Base-by-base conservation (phyloP, 2,888 invertebrate species). In the Cataglyphis albicans region DNA sequence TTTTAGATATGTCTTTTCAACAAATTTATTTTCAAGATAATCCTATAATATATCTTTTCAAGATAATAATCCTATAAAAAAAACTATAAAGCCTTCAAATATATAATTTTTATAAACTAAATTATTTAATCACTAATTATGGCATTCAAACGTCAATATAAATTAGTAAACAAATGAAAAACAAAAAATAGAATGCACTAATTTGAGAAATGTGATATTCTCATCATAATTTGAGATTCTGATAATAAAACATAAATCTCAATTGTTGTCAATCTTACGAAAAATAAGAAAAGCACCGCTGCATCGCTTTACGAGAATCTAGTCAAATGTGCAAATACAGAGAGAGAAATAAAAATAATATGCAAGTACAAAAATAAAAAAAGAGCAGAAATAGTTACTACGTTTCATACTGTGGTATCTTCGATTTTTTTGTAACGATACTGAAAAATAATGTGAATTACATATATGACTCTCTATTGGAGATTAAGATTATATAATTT, bases 41-140 rank as follows among this genome's bases (percentile, higher is more conserved):
- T 25, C 1, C 25, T 25, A 25, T 25, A 21, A 21, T 21, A 21
- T 21, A 21, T 21, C 21, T 21, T 21, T 41, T 83, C 72, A 73
- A 68, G 18, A 72, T 57, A 81, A 81, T 74, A 67, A 57, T 74
- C 55, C 48, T 82, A 81, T 73, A 87, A n/a, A 52, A 44, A 52
- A 52, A 52, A n/a, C 48, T 83, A 75, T 84, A 85, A 87, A 68
- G 5, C 57, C 21, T 57, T 83, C 32, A 78, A 82, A 75, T 57
- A 67, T 61, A 67, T 89, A 75, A 83, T 35, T 61, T 74, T 72
- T 88, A 88, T 61, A 67, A 78, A 81, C 81, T 85, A 88, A 85
- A 86, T 88, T 84, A 84, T 73, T 80, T 81, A 48, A 61, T 52
- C n/a, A 52, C n/a, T n/a, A 52, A 52, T 52, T 52, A 78, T 82